Conservation (phyloP, 64 coral and sea anemone genomes). For the Montipora foliosa region DNA sequence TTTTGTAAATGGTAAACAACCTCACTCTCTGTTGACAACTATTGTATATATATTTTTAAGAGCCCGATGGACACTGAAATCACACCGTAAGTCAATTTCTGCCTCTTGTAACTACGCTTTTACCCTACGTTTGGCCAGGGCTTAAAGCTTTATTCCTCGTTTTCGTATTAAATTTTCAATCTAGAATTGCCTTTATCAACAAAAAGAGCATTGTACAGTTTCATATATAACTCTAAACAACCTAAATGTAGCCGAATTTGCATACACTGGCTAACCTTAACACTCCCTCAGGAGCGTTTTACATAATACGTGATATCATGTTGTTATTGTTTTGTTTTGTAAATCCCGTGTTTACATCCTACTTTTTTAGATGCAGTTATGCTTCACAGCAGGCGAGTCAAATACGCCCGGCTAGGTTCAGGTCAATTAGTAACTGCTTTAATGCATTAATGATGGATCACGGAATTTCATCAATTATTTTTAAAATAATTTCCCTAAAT, state of each 20-base stretch:
- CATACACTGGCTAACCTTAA: background rate
- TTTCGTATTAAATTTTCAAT: background rate
- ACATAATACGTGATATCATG: background rate
- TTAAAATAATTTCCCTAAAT: background rate
- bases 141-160: background rate
- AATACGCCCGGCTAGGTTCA: background rate
- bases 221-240: background rate
- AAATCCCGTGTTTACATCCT: background rate
- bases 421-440: background rate
- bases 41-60: background rate
- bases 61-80: background rate
- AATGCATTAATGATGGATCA: background rate
- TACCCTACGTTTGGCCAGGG: background rate
- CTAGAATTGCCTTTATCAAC: background rate
- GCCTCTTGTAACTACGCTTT: background rate
- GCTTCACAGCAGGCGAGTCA: background rate
- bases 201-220: background rate
- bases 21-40: too few relatives aligned
- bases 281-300: background rate
- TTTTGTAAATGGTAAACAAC: too few relatives aligned
- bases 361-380: background rate
- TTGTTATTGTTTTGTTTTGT: background rate
- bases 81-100: background rate
- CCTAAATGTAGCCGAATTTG: background rate
- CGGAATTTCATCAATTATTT: background rate